phyloP scores from a whole-genome alignment of 2,797 vertebrate species.

The Eulemur rubriventer region DNA sequence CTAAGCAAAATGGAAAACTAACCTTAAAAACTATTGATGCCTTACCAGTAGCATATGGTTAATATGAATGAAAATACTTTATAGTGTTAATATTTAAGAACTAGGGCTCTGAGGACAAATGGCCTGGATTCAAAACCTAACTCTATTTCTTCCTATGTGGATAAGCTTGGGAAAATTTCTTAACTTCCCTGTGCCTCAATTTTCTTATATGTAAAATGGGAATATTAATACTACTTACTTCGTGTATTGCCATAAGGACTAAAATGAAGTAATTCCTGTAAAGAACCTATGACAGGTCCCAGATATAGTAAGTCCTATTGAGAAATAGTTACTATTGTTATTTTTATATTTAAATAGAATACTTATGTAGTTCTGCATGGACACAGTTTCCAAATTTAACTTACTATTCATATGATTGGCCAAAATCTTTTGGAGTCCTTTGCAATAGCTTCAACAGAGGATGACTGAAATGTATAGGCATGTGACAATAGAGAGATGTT shows the following conservation, averaged over 20 bases:
- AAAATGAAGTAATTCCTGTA: background rate
- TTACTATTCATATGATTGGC: background rate
- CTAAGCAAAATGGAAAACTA: background rate
- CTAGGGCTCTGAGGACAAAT: background rate
- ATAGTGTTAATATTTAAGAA: background rate
- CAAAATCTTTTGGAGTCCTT: background rate
- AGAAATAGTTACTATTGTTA: background rate
- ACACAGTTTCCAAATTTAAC: background rate
- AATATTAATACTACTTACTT: background rate
- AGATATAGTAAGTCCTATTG: background rate
- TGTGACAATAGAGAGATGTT: conserved; percentile 24
- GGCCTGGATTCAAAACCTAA: background rate
- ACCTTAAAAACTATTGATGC: background rate
- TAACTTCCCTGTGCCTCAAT: background rate
- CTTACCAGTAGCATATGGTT: background rate
- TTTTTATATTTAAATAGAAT: background rate
- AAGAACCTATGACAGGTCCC: background rate
- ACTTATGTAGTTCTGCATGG: background rate
- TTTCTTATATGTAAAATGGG: background rate
- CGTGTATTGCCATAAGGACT: background rate
- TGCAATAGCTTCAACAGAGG: background rate
- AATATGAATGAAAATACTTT: background rate
- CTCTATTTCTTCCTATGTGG: background rate
- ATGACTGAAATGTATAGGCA: background rate
- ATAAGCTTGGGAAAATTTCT: background rate